These are phyloP conservation scores for Linurgus olivaceus DNA, from an alignment of 2,797 vertebrate genomes.

Conservation along the genomic window DNA sequence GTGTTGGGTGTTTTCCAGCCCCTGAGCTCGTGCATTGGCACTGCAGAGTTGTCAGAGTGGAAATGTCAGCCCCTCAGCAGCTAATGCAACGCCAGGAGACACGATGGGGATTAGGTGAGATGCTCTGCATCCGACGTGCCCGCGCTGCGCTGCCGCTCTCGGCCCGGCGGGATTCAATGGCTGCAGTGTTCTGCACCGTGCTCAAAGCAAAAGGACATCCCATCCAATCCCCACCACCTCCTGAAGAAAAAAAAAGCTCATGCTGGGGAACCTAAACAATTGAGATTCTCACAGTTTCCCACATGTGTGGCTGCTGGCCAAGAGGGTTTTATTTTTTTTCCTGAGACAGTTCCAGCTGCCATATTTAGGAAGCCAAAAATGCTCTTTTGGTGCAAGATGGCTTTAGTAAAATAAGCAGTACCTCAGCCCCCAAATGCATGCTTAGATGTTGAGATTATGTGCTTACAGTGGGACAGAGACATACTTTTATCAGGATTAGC, in stretches of 20 bases:
- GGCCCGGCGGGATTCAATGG: neutral
- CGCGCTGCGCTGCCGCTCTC: neutral
- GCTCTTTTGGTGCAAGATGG: neutral
- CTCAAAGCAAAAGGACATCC: neutral
- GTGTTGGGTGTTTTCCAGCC: neutral
- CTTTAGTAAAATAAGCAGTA: constrained; percentile 39
- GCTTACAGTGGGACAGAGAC: neutral
- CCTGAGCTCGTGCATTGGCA: neutral
- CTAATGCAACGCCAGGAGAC: neutral
- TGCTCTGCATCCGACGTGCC: neutral
- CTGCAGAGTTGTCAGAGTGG: neutral
- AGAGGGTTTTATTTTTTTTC: neutral
- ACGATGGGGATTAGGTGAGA: neutral
- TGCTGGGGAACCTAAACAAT: neutral
- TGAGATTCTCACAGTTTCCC: neutral
- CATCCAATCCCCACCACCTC: neutral
- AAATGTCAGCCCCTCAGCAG: neutral
- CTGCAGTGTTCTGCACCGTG: neutral
- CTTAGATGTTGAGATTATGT: neutral
- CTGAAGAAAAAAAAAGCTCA: neutral
- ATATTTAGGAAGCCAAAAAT: constrained; percentile 40
- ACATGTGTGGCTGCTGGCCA: constrained; percentile 16
- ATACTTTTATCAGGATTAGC: neutral
- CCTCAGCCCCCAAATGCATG: neutral
- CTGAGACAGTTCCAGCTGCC: constrained; percentile 13